Percentiles rank a stretch among this genome's conserved stretches.
These are phyloP conservation scores for Silurus asotus DNA, from an alignment of 2,113 vertebrate genomes.

Conservation along the genomic window DNA sequence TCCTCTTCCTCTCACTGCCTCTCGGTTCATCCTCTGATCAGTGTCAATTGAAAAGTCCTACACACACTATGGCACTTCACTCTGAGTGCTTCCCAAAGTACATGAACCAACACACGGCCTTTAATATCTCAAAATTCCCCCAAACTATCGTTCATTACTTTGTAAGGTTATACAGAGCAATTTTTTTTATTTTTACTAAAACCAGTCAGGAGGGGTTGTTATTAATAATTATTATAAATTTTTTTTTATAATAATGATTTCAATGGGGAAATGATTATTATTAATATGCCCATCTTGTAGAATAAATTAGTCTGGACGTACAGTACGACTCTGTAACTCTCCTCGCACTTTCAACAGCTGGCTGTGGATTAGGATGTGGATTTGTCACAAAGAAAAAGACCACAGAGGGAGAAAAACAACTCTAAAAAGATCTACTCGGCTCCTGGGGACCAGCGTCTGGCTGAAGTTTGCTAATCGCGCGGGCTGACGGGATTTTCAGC, in stretches of 20 bases:
- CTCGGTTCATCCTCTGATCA: conserved; percentile 39
- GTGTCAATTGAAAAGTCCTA: conserved; percentile 13
- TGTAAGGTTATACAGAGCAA: not conserved
- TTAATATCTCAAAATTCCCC: not conserved
- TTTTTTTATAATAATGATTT: not conserved
- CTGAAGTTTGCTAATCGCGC: conserved; percentile 22
- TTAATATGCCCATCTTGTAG: conserved; percentile 55
- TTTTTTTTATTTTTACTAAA: too few species aligned
- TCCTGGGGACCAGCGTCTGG: not conserved
- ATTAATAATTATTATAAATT: too few species aligned
- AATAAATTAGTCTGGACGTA: conserved; percentile 45
- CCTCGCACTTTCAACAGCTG: conserved; percentile 39
- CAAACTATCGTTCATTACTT: not conserved
- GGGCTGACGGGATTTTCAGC: conserved; percentile 49
- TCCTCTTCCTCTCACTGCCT: not conserved
- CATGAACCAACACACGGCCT: conserved; percentile 5
- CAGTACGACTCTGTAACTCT: conserved; percentile 22
- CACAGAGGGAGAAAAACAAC: not conserved
- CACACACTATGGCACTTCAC: conserved; percentile 56
- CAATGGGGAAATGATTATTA: conserved; percentile 52
- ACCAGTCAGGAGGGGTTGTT: too few species aligned
- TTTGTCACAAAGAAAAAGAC: conserved; percentile 32
- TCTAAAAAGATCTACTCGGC: not conserved
- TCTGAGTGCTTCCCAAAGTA: conserved; percentile 51
- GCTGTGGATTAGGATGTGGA: conserved; percentile 48